Base-by-base conservation (phyloP, 92 coral and sea anemone species). In the Galaxea fascicularis region DNA sequence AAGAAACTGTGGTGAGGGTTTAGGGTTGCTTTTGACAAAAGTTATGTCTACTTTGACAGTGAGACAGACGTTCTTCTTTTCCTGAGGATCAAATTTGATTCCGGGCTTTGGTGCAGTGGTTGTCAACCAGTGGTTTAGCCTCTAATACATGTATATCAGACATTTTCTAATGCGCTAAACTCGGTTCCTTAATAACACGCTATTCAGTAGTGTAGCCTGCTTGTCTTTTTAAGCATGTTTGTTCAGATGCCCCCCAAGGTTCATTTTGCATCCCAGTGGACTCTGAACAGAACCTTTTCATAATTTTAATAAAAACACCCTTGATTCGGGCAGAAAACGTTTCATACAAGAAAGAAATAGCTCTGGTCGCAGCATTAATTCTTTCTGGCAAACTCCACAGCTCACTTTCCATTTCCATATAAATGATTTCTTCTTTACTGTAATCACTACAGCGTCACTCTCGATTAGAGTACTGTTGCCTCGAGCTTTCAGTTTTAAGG, bases 211-310 rank as follows among this genome's bases (percentile, higher is more conserved):
- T 85, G 65, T 76, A 85, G 45, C 89, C 89, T 49, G 84, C 69
- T 76, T 85, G 84, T 47, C 75, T 20, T 72, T 85, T 85, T 77
- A 53, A 49, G 52, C 89, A 77, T 20, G 84, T 85, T 79, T 77
- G 68, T 15, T 77, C 84, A 62, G 77, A 85, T 53, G 89, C 65
- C 84, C 89, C 35, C 89, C 84, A 85, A 85, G 84, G 76, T 85
- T 85, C 89, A 85, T 85, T 22, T 76, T 85, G 76, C 81, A 66
- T 65, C 56, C 76, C 31, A 79, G 12, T 16, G 78, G 84, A 29
- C 76, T 57, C 17, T 85, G 84, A 76, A 65, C 64, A 13, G 76
- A 85, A 22, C 83, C 83, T 72, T 74, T 58, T 57, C 60, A 22
- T 60, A 20, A 15, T 56, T 60, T n/a, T 28, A 22, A n/a, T 12